Conservation (phyloP, 2,113 vertebrate genomes). For the Lepidothrix coronata region DNA sequence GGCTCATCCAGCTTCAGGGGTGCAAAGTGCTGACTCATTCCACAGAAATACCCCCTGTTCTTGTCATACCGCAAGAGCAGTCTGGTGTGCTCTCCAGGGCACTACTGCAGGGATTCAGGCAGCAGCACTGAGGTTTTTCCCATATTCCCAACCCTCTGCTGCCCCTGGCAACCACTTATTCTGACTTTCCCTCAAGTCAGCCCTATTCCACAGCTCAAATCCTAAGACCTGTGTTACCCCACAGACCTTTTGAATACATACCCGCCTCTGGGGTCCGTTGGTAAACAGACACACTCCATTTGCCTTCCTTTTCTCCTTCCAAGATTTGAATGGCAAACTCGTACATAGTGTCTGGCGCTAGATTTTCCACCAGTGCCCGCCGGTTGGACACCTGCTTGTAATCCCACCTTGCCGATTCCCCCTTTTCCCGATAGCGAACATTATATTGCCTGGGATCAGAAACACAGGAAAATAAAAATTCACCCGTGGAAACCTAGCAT, state of each 20-base stretch:
- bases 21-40: neutral
- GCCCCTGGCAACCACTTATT: neutral
- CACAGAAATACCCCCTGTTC: neutral
- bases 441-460: conserved; percentile 81
- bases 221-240: neutral
- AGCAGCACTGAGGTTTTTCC: neutral
- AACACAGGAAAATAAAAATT: neutral
- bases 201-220: neutral
- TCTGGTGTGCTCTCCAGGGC: neutral
- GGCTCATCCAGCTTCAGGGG: neutral
- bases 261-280: conserved; percentile 96
- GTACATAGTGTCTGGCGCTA: conserved; percentile 91
- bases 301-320: conserved; percentile 83
- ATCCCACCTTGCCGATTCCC: conserved; percentile 94
- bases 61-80: accelerated
- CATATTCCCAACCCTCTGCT: neutral
- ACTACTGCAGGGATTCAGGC: neutral
- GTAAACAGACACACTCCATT: conserved; percentile 92
- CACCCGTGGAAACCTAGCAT: accelerated
- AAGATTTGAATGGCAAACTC: conserved; percentile 93
- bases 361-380: conserved; percentile 83
- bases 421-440: conserved; percentile 92
- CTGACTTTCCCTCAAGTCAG: neutral
- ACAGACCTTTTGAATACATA: conserved; percentile 57
- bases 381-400: conserved; percentile 84